Base-by-base conservation (phyloP, 2,888 invertebrate genomes). In the Athetis lepigone region DNA sequence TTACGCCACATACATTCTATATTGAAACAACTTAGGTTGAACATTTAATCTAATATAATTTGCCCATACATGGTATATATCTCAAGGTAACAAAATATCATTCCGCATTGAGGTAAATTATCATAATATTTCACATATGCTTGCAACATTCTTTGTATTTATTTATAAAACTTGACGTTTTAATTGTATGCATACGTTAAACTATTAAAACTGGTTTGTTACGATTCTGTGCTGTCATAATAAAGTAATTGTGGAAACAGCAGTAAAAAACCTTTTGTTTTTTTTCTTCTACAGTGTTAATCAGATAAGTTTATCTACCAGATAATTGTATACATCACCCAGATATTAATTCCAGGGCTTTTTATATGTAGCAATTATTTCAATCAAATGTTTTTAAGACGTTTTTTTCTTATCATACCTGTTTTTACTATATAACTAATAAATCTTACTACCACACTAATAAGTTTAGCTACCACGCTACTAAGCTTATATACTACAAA, bases 31-130 rank as follows among this genome's bases (percentile, higher is more conserved):
- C 51, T 66, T 23, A 59, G 16, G 16, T 51, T 37, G 6, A 33
- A 36, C 47, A 54, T 62, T 62, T 54, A 45, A 62, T 52, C 36
- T 57, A 65, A 45, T 40, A 36, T 46, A 47, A 18, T 42, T 47
- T 7, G 18, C 21, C 57, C 51, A 29, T 61, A 56, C 1, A 72
- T 56, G 59, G 56, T 18, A 33, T 18, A 33, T 51, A 46, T 49
- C 29, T 69, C 64, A 76, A 73, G 73, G 73, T 56, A 6, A 21
- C 42, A 49, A n/a, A 39, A 45, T 58, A 58, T 18, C 29, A 40
- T 69, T 72, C 73, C 76, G 61, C 70, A 65, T 73, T 65, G 59
- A 51, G 6, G 2, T 37, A 9, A 29, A 63, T 58, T 54, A 60
- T 46, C 23, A 59, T 60, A 43, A 56, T 58, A 65, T 72, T 65